Conservation (phyloP, 2,888 invertebrate genomes). For the Endotricha flammealis region DNA sequence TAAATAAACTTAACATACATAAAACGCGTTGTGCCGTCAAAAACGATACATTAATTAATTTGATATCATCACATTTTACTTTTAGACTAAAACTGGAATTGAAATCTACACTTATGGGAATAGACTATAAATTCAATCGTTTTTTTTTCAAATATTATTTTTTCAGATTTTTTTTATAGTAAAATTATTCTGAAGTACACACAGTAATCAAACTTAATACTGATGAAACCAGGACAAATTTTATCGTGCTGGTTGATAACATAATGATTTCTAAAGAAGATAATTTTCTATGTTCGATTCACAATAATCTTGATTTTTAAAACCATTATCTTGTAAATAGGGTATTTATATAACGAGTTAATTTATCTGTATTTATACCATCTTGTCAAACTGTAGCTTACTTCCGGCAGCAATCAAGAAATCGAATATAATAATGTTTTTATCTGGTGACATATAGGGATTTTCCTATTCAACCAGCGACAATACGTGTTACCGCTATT, state of each 20-base stretch:
- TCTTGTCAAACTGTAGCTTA: neutral
- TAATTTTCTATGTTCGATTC: too few relatives aligned
- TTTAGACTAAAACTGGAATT: too few relatives aligned
- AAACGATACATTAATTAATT: neutral
- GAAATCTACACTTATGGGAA: too few relatives aligned
- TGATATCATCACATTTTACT: too few relatives aligned
- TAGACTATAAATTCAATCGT: too few relatives aligned
- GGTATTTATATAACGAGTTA: too few relatives aligned
- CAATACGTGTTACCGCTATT: conserved; percentile 81
- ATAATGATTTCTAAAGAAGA: neutral
- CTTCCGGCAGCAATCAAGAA: neutral
- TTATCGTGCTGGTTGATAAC: neutral
- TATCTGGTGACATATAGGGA: conserved; percentile 26
- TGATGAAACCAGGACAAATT: conserved; percentile 3
- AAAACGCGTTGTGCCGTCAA: neutral
- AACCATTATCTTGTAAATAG: too few relatives aligned
- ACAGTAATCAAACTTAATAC: conserved; percentile 8
- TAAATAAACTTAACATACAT: neutral
- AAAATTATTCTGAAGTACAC: conserved; percentile 1
- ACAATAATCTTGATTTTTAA: too few relatives aligned
- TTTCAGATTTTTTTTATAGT: too few relatives aligned
- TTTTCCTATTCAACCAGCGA: conserved; percentile 28
- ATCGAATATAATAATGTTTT: conserved; percentile 23
- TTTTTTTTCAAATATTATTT: too few relatives aligned
- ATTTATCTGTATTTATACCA: too few relatives aligned